Base-by-base conservation (phyloP, 1,140 invertebrate genomes). In the Eupristina koningsbergeri region DNA sequence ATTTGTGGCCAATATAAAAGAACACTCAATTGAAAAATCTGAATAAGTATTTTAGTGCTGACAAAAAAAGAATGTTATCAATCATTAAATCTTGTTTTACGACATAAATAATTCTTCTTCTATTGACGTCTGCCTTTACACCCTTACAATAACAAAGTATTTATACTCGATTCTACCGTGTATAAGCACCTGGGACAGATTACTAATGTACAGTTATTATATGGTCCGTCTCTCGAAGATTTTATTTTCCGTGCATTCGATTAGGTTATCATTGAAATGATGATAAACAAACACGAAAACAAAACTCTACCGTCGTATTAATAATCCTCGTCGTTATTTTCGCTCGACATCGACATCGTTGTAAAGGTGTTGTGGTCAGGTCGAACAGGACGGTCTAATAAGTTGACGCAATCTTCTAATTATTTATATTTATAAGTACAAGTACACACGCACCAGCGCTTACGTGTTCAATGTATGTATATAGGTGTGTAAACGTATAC, bases 61-160 rank as follows among this genome's bases (percentile, higher is more conserved):
- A 31, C 58, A 53, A 58, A 58, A 58, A 58, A 58, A 58, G 19
- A 22, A 17, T 19, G 5, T 58, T 58, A n/a, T 58, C 3, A 9
- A 26, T 58, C 53, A 13, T 3, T 61, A 53, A 77, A 19, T 15
- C 3, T 36, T 31, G 0, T 7, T 36, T 15, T 34, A 67, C 15
- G 31, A 67, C 36, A 31, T 34, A 67, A 67, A 34, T 15, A 67
- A 36, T n/a, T 31, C 36, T 67, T 17, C 17, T 13, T 58, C 29
- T 17, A 36, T 58, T 67, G 34, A 34, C 15, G 36, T 67, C 64
- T 31, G 15, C 17, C 61, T 67, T 67, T 19, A n/a, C 15, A 58
- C 47, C 31, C n/a, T 29, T n/a, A 41, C 64, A 64, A 80, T 80
- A 80, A 69, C 64, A 80, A 80, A 80, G 78, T 80, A 80, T 80